Base-by-base conservation (phyloP, 2,113 vertebrate species). In the Scomber scombrus region DNA sequence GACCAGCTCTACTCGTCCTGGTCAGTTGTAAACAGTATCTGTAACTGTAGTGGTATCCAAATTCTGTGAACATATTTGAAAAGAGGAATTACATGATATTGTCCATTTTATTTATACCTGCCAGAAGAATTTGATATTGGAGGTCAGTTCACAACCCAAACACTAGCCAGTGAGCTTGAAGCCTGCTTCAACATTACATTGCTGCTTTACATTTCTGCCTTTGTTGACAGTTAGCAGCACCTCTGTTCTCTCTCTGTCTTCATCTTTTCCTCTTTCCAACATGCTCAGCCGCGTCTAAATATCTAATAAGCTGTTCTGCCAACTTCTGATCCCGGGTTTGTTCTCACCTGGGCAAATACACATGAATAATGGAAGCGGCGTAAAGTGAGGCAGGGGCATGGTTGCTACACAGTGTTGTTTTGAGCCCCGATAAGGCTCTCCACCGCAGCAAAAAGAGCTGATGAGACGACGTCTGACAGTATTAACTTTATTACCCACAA, bases 331-430 rank as follows among this genome's bases (percentile, higher is more conserved):
- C 86, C 85, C 3, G 26, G 66, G 77, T 89, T 89, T 85, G 79
- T 85, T 88, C 83, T 89, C 88, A 91, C 90, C 89, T 91, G 88
- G 76, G 88, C 85, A 94, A 93, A 93, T 88, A 87, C 87, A 87
- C 85, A 91, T 93, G 72, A 91, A 94, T 94, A 93, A 94, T 91
- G 80, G 75, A 92, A 70, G 62, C 56, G 9, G 82, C 61, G 45
- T 72, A 84, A 86, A 86, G 78, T 76, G 81, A 73, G 49, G 82
- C 78, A 75, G 81, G 66, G 60, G 84, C 80, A 75, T 54, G 61
- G 77, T 58, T 78, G 66, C 79, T 52, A 29, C 61, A 67, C 81
- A 64, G 71, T 77, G 82, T 84, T 91, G 88, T 94, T 91, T 70
- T 81, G 77, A 73, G 72, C 76, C 78, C 71, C 62, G 93, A 93